Evolutionary conservation across 2,888 invertebrate species (phyloP).

Genomic region (Drosophila nr. medialis): DNA sequence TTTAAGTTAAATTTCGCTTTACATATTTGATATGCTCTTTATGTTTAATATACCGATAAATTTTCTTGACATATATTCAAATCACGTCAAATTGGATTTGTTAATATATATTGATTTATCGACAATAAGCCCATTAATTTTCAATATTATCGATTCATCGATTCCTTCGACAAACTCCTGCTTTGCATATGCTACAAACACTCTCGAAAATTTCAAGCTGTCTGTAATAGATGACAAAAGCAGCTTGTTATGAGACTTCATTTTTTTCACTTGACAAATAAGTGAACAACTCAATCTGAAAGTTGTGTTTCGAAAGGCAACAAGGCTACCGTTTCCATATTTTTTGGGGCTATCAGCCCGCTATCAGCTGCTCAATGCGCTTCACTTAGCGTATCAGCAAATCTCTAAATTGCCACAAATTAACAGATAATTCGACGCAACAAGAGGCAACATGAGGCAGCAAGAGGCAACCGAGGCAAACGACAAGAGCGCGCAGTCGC

Average conservation of each 20-base stretch:
- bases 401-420: constrained; percentile 83
- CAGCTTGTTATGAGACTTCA: constrained; percentile 8
- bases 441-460: constrained; percentile 39
- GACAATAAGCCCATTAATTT: not conserved
- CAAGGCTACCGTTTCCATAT: constrained; percentile 22
- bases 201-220: not conserved
- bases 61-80: not conserved
- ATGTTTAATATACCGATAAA: not conserved
- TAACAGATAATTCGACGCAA: constrained; percentile 78
- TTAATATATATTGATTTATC: not conserved
- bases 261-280: constrained; percentile 5
- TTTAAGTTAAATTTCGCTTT: not conserved
- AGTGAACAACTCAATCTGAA: constrained; percentile 50
- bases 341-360: constrained; percentile 34
- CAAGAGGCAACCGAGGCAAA: constrained; percentile 35
- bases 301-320: constrained; percentile 8
- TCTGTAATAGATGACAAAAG: not conserved
- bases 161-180: not conserved
- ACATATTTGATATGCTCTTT: not conserved
- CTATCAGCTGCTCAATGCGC: constrained; percentile 73
- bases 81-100: not conserved
- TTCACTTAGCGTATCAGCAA: constrained; percentile 75
- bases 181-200: not conserved
- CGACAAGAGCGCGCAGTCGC: constrained; percentile 64
- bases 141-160: not conserved